Evolutionary conservation across 2,113 vertebrate species (phyloP).

Genomic region (Gorsachius goisagi): DNA sequence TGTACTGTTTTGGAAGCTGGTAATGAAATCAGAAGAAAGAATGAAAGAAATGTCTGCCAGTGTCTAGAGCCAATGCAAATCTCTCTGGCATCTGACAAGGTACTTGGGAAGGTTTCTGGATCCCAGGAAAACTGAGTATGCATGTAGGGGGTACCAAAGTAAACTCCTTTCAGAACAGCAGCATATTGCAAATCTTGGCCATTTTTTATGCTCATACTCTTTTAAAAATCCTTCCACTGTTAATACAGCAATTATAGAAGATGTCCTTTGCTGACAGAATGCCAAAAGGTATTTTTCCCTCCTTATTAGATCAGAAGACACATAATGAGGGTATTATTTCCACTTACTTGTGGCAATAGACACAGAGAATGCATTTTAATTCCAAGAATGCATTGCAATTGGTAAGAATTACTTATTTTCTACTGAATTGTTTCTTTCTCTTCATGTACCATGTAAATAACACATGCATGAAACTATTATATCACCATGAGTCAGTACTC

Average conservation of each 20-base stretch:
- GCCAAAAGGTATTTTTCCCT: neutral
- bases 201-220: neutral
- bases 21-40: neutral
- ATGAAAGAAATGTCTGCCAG: neutral
- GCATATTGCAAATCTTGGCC: neutral
- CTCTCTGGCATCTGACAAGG: neutral
- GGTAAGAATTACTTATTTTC: neutral
- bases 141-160: neutral
- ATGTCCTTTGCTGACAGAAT: neutral
- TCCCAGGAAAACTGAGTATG: neutral
- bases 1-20: neutral
- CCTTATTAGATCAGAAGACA: neutral
- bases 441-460: neutral
- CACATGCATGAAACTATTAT: neutral
- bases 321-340: constrained; percentile 12
- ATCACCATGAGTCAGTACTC: neutral
- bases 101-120: neutral
- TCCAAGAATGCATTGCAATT: neutral
- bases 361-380: neutral
- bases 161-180: neutral
- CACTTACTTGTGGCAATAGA: neutral
- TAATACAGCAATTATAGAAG: constrained; percentile 4
- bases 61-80: neutral
- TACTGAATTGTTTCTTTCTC: neutral
- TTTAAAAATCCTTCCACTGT: neutral